Evolutionary conservation across 2,113 vertebrate genomes (phyloP).

Genomic region (Crotalus tigris): DNA sequence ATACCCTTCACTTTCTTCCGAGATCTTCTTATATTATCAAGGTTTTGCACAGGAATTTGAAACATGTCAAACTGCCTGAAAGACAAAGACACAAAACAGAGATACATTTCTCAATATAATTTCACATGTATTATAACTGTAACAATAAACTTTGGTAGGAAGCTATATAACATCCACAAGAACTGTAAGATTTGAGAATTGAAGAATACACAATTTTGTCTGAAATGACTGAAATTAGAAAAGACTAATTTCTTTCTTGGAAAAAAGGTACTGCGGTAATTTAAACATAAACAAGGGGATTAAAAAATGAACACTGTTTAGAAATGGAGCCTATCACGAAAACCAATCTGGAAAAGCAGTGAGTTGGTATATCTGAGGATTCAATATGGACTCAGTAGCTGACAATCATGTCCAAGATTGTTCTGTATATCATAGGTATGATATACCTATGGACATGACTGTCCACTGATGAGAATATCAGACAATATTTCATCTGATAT

Average conservation of each 20-base stretch:
- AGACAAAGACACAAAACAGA: constrained; percentile 23
- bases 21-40: constrained; percentile 82
- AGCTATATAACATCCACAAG: background rate
- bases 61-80: constrained; percentile 79
- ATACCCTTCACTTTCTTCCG: constrained; percentile 84
- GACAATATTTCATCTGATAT: background rate
- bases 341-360: background rate
- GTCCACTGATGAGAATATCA: too few relatives aligned
- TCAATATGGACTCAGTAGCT: background rate
- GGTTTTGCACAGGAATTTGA: constrained; percentile 86
- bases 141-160: background rate
- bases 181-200: background rate
- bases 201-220: background rate
- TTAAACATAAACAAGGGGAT: background rate
- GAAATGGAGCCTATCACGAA: background rate
- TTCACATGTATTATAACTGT: background rate
- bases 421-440: background rate
- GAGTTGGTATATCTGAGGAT: background rate
- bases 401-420: background rate
- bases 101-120: background rate
- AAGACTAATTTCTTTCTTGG: background rate
- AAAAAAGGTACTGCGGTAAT: background rate
- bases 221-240: background rate
- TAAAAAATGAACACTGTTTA: background rate
- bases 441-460: too few relatives aligned